Conservation (phyloP, 2,888 invertebrate species). For the Petrolisthes cinctipes region DNA sequence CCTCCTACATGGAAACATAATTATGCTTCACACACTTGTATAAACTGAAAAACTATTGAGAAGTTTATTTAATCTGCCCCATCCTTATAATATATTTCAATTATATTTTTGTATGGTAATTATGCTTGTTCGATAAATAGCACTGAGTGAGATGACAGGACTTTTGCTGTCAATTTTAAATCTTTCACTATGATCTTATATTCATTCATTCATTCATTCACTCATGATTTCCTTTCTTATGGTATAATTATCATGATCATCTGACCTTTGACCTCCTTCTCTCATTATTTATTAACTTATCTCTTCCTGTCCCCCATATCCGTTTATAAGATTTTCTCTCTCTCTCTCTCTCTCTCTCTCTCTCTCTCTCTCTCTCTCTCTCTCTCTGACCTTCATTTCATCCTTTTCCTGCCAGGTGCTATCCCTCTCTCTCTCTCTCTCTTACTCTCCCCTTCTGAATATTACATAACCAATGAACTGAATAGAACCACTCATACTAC, state of each 20-base stretch:
- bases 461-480: neutral
- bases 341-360: conserved; percentile 3
- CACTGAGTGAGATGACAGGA: too few relatives aligned
- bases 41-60: too few relatives aligned
- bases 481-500: neutral
- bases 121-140: too few relatives aligned
- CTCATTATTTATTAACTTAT: neutral
- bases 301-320: neutral
- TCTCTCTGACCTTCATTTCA: neutral
- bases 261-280: neutral
- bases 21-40: too few relatives aligned
- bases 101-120: too few relatives aligned
- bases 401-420: neutral
- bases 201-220: neutral
- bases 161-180: too few relatives aligned
- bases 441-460: conserved; percentile 18
- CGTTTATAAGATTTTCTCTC: neutral
- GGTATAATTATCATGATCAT: neutral
- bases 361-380: conserved; percentile 22
- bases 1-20: too few relatives aligned
- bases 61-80: too few relatives aligned
- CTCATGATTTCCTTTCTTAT: neutral
- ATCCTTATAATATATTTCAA: too few relatives aligned
- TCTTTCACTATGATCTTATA: neutral
- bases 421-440: conserved; percentile 28